Evolutionary conservation across 2,113 vertebrate species (phyloP).

Genomic region (Daphoenositta chrysoptera): DNA sequence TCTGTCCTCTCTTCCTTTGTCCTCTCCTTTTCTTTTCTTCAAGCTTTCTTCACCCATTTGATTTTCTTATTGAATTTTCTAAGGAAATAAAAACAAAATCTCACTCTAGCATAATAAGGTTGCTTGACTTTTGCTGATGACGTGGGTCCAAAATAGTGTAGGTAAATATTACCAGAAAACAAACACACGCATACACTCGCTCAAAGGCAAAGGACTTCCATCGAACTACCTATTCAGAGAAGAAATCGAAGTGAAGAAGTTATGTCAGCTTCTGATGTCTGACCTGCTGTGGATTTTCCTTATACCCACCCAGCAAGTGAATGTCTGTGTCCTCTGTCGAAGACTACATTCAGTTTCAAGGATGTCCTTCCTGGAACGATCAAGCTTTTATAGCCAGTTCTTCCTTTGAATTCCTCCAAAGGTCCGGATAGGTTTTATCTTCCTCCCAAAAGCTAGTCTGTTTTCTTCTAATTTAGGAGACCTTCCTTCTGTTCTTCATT

Average conservation of each 20-base stretch:
- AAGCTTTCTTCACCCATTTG: conserved; percentile 58
- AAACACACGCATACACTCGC: rapidly evolving
- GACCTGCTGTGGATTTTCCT: neutral
- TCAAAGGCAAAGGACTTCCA: neutral
- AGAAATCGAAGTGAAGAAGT: neutral
- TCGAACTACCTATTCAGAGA: rapidly evolving
- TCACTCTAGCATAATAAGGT: neutral
- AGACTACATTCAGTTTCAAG: neutral
- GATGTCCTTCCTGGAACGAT: neutral
- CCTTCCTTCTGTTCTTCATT: neutral
- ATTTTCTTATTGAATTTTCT: neutral
- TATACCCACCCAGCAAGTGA: neutral
- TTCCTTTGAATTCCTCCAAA: neutral
- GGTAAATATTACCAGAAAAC: neutral
- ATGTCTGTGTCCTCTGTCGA: neutral
- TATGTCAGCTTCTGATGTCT: rapidly evolving
- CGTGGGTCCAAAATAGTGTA: rapidly evolving
- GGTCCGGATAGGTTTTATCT: neutral
- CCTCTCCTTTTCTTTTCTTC: conserved; percentile 34
- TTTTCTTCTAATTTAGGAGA: neutral
- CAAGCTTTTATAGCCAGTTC: neutral
- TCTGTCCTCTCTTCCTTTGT: neutral
- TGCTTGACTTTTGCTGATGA: neutral
- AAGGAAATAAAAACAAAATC: neutral
- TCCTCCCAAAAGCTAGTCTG: neutral